Evolutionary conservation across 2,797 vertebrate species (phyloP), one percentile per base, ranked within the genome.

Genomic region (Etheostoma nigrum): DNA sequence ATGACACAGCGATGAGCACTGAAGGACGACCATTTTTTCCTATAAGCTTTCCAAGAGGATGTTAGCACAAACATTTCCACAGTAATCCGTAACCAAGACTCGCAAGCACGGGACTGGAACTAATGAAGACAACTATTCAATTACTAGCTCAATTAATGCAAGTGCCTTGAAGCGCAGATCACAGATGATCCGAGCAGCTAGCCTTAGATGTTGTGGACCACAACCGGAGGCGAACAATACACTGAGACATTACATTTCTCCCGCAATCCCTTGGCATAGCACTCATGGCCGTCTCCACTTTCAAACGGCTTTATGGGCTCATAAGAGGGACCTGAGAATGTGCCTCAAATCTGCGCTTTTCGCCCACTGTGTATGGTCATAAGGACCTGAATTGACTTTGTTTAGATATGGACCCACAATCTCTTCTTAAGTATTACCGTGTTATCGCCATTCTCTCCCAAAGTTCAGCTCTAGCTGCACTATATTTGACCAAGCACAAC

Each of bases 111-210:
- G 86, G 86, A 93, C 92, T 93, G 93, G 93, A 95, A 96, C 95
- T 95, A 95, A 95, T 95, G 93, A 95, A 94, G 94, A 95, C 94
- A 95, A 95, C 95, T 95, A 94, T 95, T 95, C 95, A 95, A 95
- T 96, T 95, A 95, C 88, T 75, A 90, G 91, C 93, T 94, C 94
- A 94, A 96, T 96, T 95, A 95, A 94, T 94, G 92, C 91, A 86
- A 90, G 91, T 91, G 93, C 93, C 92, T 90, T 86, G 89, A 80
- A 95, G 94, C 93, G 53, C 53, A 79, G 93, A 91, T 92, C 88
- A 90, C 89, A 93, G 91, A 92, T 89, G 92, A 92, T 87, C 84
- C 74, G 58, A 87, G 89, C 87, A 77, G 87, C 87, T 86, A 88
- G 81, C 78, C 80, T 82, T 72, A 81, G 89, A 90, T 90, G 91